Evolutionary conservation across 2,888 invertebrate species (phyloP).

Genomic region (Lottia gigantea): DNA sequence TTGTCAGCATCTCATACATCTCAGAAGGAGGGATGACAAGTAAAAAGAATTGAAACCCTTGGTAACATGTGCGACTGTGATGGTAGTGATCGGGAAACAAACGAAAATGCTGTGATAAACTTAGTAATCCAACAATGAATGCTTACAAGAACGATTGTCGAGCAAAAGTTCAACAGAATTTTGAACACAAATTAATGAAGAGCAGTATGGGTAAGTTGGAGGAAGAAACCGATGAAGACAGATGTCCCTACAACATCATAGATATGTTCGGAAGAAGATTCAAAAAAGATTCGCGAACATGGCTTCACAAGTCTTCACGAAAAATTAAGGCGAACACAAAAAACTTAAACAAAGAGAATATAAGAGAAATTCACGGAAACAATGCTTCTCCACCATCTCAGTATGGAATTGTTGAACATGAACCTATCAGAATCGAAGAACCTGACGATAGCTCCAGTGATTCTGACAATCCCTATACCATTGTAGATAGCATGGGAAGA

Average conservation of each 20-base stretch:
- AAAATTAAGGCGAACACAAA: not conserved
- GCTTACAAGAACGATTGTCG: constrained; percentile 22
- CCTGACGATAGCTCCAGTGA: too few species aligned
- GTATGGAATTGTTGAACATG: too few species aligned
- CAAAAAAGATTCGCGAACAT: constrained; percentile 25
- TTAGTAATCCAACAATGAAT: not conserved
- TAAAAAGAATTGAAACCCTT: constrained; percentile 3
- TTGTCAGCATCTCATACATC: too few species aligned
- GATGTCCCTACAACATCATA: constrained; percentile 17
- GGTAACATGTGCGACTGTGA: not conserved
- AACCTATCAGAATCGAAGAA: too few species aligned
- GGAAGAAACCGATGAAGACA: not conserved
- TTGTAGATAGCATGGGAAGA: constrained; percentile 14
- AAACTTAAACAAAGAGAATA: not conserved
- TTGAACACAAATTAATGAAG: too few species aligned
- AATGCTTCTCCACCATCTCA: too few species aligned
- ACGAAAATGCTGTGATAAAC: too few species aligned
- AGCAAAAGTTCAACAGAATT: constrained; percentile 17
- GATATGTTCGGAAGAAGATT: constrained; percentile 16
- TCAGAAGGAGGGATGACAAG: not conserved
- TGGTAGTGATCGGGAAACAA: too few species aligned
- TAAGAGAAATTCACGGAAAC: constrained; percentile 7
- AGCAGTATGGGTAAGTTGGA: too few species aligned
- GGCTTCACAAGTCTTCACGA: constrained; percentile 24
- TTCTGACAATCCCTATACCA: constrained; percentile 13